Base-by-base conservation (phyloP, 2,888 invertebrate genomes). In the Bruchidius siliquastri region DNA sequence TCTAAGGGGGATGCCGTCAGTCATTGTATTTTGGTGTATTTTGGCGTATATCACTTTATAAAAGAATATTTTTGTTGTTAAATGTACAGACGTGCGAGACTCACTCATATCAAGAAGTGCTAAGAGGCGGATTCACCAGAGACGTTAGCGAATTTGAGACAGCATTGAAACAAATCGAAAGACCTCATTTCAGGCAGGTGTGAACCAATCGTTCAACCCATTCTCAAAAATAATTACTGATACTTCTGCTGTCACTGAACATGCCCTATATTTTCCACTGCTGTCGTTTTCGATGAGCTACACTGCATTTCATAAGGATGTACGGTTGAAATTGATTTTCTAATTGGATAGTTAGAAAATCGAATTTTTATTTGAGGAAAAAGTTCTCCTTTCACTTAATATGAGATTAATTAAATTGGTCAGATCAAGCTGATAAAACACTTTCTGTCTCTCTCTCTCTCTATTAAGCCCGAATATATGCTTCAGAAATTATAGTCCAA, bases 111-210 rank as follows among this genome's bases (percentile, higher is more conserved):
- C 78, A 77, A 74, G 79, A 80, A 74, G 72, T 74, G 21, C 75
- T 80, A 74, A 77, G 80, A 77, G 80, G 80, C 74, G 80, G 79
- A 76, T 74, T 77, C 73, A 75, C 75, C 72, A 76, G 80, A 72
- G 77, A 76, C 73, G 77, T 71, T 76, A 79, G 78, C 75, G 74
- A 75, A 76, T 80, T 77, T 75, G 69, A 69, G n/a, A 71, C 75
- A 69, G 76, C 72, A 72, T 70, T 77, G 68, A 78, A 76, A 77
- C 72, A 72, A 69, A 74, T 49, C 71, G 73, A 76, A 67, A 75
- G 75, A 10, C 80, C 80, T 30, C 76, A 78, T 78, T 79, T 80
- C 68, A 75, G 73, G 72, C 78, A 80, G 79, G 80, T 80, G 75
- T 76, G 76, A 70, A 68, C 13, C 49, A 49, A 49, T 18, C 8